Evolutionary conservation across 2,888 invertebrate species (phyloP), one percentile per base, ranked within the genome.

Genomic region (Agrochola lota): DNA sequence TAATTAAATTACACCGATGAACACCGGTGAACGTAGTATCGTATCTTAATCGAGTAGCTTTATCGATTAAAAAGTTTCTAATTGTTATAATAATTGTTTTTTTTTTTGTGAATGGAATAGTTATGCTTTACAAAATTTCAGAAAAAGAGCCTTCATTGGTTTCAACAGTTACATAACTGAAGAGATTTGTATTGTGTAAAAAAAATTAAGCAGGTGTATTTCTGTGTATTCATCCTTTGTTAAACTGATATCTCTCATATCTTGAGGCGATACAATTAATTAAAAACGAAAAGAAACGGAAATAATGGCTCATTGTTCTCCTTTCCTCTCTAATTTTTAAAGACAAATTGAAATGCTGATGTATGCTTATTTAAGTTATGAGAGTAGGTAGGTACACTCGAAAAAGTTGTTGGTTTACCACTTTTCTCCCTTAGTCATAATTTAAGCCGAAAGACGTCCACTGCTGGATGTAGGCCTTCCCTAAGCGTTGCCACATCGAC

Each of bases 61-160:
- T 71, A 84, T 78, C 81, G 80, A 79, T 87, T 81, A 72, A 77
- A 71, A 83, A 77, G 77, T 85, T 81, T 84, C 80, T 77, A 79
- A 83, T 81, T 82, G 80, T 75, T 81, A 79, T 74, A 76, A 77
- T 79, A 69, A 83, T 57, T 30, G 75, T 73, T 30, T 63, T 67
- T 81, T n/a, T 30, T 79, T 79, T 81, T 59, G 71, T 75, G 67
- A 85, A 82, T 73, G 78, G 62, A 67, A 84, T 17, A 62, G 78
- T 81, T 71, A 77, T 72, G 17, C 71, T 77, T 77, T 68, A 70
- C 8, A 69, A 60, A 59, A 70, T 67, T 43, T 40, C 6, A 46
- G 26, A 68, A 71, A 73, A 86, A 52, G 26, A 69, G 23, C 9
- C 12, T 71, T 75, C 72, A 76, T 85, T 71, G 60, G 73, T 82